These are phyloP conservation scores for Agrochola litura DNA, from an alignment of 2,888 invertebrate species.

Conservation along the genomic window DNA sequence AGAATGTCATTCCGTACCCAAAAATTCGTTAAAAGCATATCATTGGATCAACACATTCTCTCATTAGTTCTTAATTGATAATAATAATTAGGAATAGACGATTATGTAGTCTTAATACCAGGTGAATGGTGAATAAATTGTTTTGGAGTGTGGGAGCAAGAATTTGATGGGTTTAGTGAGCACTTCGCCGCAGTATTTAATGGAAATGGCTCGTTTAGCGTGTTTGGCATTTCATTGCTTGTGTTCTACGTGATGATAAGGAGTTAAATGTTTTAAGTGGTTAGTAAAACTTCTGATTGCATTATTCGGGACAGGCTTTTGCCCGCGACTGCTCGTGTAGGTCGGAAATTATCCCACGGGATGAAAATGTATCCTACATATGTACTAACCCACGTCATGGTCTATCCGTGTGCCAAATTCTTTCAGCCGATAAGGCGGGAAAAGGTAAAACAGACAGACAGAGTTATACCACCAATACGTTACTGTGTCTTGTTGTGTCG, in stretches of 20 bases:
- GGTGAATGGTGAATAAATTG: constrained; percentile 47
- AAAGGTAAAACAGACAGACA: too few relatives aligned
- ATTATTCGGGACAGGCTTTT: not conserved
- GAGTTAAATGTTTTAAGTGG: constrained; percentile 13
- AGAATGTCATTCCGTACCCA: constrained; percentile 29
- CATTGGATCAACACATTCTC: constrained; percentile 28
- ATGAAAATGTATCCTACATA: not conserved
- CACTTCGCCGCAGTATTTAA: constrained; percentile 29
- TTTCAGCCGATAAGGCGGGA: too few relatives aligned
- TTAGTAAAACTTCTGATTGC: not conserved
- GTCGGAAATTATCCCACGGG: too few relatives aligned
- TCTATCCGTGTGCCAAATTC: not conserved
- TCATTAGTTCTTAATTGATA: constrained; percentile 59
- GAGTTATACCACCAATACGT: too few relatives aligned
- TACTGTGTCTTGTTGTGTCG: too few relatives aligned
- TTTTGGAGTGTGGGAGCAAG: constrained; percentile 13
- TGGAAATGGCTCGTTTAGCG: constrained; percentile 13
- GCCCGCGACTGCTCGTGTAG: too few relatives aligned
- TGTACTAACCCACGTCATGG: not conserved
- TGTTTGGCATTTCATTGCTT: constrained; percentile 45
- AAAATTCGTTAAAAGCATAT: constrained; percentile 55
- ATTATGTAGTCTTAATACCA: constrained; percentile 26
- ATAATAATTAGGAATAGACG: constrained; percentile 48
- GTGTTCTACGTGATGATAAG: constrained; percentile 12
- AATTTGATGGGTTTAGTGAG: constrained; percentile 38